phyloP scores from a whole-genome alignment of 2,888 invertebrate genomes.

The Pterostichus madidus region DNA sequence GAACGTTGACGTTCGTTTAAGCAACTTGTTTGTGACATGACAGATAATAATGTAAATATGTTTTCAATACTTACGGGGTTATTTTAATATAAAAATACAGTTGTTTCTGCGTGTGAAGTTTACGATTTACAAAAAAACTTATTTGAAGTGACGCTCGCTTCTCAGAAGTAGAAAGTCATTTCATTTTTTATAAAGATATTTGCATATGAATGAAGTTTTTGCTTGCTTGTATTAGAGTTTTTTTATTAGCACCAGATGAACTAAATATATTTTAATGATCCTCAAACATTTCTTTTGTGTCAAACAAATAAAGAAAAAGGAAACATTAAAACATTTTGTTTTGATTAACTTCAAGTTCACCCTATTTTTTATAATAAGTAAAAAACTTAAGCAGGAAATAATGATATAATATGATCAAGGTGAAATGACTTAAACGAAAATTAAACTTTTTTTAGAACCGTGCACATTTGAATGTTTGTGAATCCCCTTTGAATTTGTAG shows the following conservation, averaged over 20 bases:
- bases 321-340: not conserved
- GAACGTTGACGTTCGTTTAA: not conserved
- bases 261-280: not conserved
- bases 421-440: not conserved
- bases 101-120: not conserved
- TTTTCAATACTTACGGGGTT: not conserved
- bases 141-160: not conserved
- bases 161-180: conserved; percentile 23
- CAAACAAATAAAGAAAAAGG: conserved; percentile 7
- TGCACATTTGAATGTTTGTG: not conserved
- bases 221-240: not conserved
- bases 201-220: conserved; percentile 14
- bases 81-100: not conserved
- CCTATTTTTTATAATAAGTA: not conserved
- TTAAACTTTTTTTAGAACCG: not conserved
- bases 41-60: not conserved
- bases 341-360: not conserved
- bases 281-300: not conserved
- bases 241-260: not conserved
- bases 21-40: not conserved
- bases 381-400: not conserved
- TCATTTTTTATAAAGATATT: not conserved
- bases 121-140: conserved; percentile 9
- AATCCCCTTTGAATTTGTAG: conserved; percentile 15
- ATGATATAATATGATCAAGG: conserved; percentile 10